A percentile compares a stretch with the other conserved stretches of the same genome.
Conservation (phyloP, 2,888 invertebrate species). For the Drosophila meridiana region DNA sequence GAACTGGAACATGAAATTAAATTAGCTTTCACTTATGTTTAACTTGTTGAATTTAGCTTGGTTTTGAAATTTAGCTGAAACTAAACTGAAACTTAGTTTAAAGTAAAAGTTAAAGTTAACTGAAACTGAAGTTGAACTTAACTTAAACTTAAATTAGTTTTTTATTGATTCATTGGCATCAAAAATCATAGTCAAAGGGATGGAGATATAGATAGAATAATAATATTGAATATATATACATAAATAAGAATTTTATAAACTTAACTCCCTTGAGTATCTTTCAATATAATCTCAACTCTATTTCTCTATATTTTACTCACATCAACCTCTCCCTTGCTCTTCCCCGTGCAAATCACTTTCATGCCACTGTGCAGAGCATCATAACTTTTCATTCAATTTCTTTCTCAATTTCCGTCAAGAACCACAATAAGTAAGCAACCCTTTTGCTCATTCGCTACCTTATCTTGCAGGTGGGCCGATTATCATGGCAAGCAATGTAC, state of each 20-base stretch:
- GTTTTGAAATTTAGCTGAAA: too few relatives aligned
- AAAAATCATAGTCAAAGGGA: too few relatives aligned
- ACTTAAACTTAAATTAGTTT: not conserved
- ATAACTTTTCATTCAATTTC: constrained; percentile 2
- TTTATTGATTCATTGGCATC: too few relatives aligned
- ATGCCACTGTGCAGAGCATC: constrained; percentile 8
- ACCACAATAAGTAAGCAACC: constrained; percentile 5
- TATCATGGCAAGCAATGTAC: constrained; percentile 85
- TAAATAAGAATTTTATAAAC: too few relatives aligned
- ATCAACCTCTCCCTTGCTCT: not conserved
- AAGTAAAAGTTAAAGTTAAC: too few relatives aligned
- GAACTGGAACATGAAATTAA: not conserved
- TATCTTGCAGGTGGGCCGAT: constrained; percentile 81
- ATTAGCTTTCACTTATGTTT: too few relatives aligned
- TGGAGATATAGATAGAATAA: too few relatives aligned
- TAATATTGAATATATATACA: too few relatives aligned
- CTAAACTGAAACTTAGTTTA: too few relatives aligned
- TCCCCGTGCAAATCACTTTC: not conserved
- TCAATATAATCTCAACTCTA: not conserved
- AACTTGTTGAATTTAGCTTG: too few relatives aligned
- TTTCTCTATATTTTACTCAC: not conserved
- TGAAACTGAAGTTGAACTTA: not conserved
- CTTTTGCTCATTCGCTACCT: not conserved
- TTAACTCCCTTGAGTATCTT: too few relatives aligned
- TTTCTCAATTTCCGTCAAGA: constrained; percentile 18